These are phyloP conservation scores for Orthonyx spaldingii DNA, from an alignment of 2,113 vertebrate genomes.

Conservation along the genomic window DNA sequence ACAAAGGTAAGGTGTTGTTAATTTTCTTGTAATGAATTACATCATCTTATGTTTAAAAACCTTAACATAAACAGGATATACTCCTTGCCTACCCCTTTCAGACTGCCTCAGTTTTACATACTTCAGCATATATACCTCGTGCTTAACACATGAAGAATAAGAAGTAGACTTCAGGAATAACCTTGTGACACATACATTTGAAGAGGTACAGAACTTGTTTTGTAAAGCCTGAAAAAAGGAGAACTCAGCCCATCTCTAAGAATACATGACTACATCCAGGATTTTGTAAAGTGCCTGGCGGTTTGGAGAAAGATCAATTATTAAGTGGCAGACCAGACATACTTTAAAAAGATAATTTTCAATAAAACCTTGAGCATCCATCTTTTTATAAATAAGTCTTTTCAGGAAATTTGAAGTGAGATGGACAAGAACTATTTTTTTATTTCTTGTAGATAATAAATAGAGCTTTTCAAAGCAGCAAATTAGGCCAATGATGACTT, in stretches of 20 bases:
- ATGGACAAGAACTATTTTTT: background rate
- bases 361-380: background rate
- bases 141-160: background rate
- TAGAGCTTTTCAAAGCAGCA: background rate
- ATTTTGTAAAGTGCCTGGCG: background rate
- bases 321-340: background rate
- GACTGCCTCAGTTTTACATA: background rate
- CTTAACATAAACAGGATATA: background rate
- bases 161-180: background rate
- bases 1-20: background rate
- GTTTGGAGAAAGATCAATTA: background rate
- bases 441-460: background rate
- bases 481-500: background rate
- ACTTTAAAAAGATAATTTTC: background rate
- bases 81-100: background rate
- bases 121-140: background rate
- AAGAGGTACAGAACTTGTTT: background rate
- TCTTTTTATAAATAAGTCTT: background rate
- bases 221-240: background rate
- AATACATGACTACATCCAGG: background rate
- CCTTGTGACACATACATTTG: background rate
- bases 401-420: background rate
- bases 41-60: background rate
- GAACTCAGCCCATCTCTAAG: background rate
- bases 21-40: background rate